A percentile compares a stretch with the other conserved stretches of the same genome.
phyloP scores from a whole-genome alignment of 2,888 invertebrate species.

The Odontothrips loti region DNA sequence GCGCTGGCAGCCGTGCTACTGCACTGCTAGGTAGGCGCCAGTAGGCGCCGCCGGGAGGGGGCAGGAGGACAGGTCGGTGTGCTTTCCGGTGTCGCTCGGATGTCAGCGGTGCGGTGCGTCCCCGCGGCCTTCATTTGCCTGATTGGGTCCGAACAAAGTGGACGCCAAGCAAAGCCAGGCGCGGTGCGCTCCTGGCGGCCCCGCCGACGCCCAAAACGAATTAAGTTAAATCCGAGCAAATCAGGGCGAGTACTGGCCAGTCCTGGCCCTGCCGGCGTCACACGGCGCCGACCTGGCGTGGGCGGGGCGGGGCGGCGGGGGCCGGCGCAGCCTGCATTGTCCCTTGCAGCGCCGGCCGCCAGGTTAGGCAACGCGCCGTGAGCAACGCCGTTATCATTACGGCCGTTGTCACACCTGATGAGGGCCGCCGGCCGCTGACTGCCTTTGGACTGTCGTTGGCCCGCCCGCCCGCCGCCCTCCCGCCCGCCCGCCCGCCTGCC shows the following conservation, averaged over 20 bases:
- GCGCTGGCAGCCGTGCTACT: not conserved
- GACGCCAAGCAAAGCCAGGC: not conserved
- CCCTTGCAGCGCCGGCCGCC: too few species aligned
- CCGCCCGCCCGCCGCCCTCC: too few species aligned
- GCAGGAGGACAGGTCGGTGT: not conserved
- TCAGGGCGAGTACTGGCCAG: not conserved
- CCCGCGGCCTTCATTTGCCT: slow-evolving; percentile 10
- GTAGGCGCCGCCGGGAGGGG: not conserved
- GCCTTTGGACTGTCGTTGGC: too few species aligned
- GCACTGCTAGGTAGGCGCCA: not conserved
- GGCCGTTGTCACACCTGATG: not conserved
- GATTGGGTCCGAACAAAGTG: slow-evolving; percentile 26
- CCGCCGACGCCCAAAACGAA: slow-evolving; percentile 16
- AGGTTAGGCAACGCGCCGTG: not conserved
- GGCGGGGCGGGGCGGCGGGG: not conserved
- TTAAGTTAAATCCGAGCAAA: not conserved
- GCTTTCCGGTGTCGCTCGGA: slow-evolving; percentile 13
- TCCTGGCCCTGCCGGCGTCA: not conserved
- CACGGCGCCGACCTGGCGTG: not conserved
- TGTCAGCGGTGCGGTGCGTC: not conserved
- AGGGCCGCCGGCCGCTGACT: not conserved
- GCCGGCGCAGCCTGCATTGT: not conserved
- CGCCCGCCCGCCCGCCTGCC: slow-evolving; percentile 1
- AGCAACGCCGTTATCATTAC: not conserved
- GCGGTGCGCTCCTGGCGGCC: not conserved